Conservation (phyloP, 2,113 vertebrate genomes). For the Chamaetylas fuelleborni region DNA sequence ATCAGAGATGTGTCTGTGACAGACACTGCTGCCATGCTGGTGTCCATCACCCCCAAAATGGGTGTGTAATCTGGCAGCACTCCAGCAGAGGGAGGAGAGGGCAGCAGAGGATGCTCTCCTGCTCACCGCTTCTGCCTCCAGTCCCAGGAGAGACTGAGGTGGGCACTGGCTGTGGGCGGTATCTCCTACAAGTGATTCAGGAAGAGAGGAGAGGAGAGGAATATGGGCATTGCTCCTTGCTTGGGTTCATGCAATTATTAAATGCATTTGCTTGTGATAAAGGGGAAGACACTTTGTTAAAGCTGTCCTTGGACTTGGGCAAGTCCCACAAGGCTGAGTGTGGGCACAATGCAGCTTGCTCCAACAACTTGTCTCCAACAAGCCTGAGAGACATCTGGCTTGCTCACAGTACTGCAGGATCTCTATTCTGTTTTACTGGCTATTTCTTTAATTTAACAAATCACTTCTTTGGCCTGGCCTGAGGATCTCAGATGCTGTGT, state of each 20-base stretch:
- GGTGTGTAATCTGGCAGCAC: background rate
- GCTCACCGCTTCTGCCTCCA: background rate
- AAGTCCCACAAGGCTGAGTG: background rate
- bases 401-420: background rate
- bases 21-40: accelerated
- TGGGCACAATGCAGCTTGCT: accelerated
- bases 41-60: accelerated
- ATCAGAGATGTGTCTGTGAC: accelerated
- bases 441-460: slow-evolving; percentile 2
- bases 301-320: background rate
- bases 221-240: background rate
- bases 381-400: background rate
- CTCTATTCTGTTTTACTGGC: background rate
- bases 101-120: background rate
- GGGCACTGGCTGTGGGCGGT: background rate
- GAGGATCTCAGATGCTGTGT: background rate
- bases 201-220: background rate
- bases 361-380: background rate
- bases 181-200: accelerated
- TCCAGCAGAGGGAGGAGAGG: accelerated
- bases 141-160: background rate
- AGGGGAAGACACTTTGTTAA: background rate
- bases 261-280: background rate
- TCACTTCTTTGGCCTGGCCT: background rate
- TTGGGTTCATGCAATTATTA: background rate